phyloP scores from a whole-genome alignment of 2,113 vertebrate genomes.

The Tautogolabrus adspersus region DNA sequence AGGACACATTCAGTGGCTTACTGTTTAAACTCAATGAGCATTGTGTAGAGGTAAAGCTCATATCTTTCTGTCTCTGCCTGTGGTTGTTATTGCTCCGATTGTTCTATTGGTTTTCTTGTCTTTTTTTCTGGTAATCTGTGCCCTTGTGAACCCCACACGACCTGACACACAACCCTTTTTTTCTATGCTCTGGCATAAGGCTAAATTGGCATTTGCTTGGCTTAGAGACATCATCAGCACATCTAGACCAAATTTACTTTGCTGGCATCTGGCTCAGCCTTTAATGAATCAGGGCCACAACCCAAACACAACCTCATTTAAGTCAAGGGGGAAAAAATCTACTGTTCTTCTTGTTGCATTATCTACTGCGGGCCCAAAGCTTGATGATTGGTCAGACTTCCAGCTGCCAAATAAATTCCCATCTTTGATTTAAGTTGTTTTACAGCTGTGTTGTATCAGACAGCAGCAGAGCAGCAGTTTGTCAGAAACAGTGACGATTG shows the following conservation, averaged over 20 bases:
- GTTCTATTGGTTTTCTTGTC: neutral
- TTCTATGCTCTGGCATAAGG: neutral
- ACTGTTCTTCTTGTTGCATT: neutral
- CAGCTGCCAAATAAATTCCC: conserved; percentile 19
- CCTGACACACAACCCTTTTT: neutral
- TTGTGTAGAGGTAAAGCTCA: neutral
- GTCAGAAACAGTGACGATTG: neutral
- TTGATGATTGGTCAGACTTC: conserved; percentile 13
- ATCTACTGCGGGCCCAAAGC: neutral
- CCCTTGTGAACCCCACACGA: neutral
- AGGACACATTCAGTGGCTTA: neutral
- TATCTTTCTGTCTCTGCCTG: neutral
- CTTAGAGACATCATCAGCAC: conserved; percentile 34
- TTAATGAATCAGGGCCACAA: conserved; percentile 39
- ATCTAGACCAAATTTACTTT: conserved; percentile 33
- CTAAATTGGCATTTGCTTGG: conserved; percentile 42
- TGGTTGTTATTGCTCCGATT: neutral
- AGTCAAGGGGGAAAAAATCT: neutral
- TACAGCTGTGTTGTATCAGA: neutral
- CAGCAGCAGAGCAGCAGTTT: neutral
- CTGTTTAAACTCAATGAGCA: neutral
- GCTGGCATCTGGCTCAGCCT: conserved; percentile 19
- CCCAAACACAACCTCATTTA: conserved; percentile 18
- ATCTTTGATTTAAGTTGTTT: neutral
- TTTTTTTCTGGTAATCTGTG: neutral